Evolutionary conservation across 2,888 invertebrate genomes (phyloP), one percentile per base, ranked within the genome.

Genomic region (Crematogaster levior): DNA sequence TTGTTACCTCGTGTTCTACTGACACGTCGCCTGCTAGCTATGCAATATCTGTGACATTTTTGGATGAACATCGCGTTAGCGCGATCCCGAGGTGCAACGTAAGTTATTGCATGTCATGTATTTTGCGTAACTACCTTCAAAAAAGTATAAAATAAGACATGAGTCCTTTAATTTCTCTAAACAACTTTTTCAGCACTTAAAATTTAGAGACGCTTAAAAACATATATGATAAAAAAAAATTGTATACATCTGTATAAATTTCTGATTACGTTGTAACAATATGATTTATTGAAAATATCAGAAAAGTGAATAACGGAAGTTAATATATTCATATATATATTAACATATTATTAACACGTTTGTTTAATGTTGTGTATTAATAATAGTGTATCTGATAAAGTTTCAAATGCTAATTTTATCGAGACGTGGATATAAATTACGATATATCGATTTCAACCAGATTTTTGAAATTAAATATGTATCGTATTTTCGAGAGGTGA

Each of bases 21-120:
- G 77, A 79, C 77, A 56, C 34, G 72, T 43, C 27, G 66, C 27
- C 40, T 66, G 75, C 51, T 51, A n/a, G 75, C 65, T 79, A n/a
- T 56, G 72, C 72, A 70, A 70, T 79, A 70, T 70, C 77, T 56
- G 68, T 75, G 77, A 79, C 77, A 34, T 72, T 79, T 79, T 72
- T 56, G 43, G 43, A 70, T 70, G 56, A 79, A 79, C 72, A 68
- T 79, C 77, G 34, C 18, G 72, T 79, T 79, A 77, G 75, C 75
- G 24, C 66, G 48, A n/a, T 65, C 37, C 65, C 24, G 56, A 79
- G 56, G 30, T 79, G 43, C 40, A 70, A 70, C 30, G 12, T 56
- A 72, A 79, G 72, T 79, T 79, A 79, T 72, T 72, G 40, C 70
- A 51, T 68, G 34, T 46, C 46, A 18, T 34, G 46, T 21, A 61